Conservation (phyloP, 2,797 vertebrate species). For the Nannoperca australis region DNA sequence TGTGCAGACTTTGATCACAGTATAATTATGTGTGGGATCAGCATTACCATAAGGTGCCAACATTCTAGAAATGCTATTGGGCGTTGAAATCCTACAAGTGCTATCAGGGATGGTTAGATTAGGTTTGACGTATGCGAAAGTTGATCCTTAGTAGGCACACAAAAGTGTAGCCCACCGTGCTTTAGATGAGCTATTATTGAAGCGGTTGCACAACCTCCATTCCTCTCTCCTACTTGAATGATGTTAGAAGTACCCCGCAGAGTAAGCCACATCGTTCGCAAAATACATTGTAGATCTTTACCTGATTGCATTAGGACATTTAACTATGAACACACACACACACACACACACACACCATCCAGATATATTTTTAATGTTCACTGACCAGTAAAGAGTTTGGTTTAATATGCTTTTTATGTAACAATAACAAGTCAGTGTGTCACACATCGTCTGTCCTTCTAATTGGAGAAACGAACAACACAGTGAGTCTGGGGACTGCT, state of each 20-base stretch:
- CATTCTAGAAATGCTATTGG: not conserved
- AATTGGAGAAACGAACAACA: not conserved
- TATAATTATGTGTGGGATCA: not conserved
- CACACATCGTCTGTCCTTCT: too few relatives aligned
- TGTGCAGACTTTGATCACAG: not conserved
- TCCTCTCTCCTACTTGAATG: too few relatives aligned
- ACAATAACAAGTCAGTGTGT: not conserved
- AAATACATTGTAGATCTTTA: not conserved
- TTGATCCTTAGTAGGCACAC: not conserved
- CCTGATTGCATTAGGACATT: too few relatives aligned
- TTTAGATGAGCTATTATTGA: not conserved
- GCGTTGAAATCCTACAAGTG: not conserved
- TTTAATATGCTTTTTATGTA: not conserved
- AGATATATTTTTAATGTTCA: not conserved
- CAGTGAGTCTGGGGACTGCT: not conserved
- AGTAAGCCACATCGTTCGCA: not conserved
- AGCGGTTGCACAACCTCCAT: not conserved
- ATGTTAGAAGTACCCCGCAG: not conserved
- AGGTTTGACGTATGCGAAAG: not conserved
- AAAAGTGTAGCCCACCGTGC: not conserved
- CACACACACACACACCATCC: too few relatives aligned
- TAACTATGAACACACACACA: too few relatives aligned
- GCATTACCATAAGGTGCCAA: not conserved
- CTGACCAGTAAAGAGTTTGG: not conserved
- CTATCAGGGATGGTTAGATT: slow-evolving; percentile 1